phyloP scores from a whole-genome alignment of 2,797 vertebrate species.

The Myripristis murdjan region DNA sequence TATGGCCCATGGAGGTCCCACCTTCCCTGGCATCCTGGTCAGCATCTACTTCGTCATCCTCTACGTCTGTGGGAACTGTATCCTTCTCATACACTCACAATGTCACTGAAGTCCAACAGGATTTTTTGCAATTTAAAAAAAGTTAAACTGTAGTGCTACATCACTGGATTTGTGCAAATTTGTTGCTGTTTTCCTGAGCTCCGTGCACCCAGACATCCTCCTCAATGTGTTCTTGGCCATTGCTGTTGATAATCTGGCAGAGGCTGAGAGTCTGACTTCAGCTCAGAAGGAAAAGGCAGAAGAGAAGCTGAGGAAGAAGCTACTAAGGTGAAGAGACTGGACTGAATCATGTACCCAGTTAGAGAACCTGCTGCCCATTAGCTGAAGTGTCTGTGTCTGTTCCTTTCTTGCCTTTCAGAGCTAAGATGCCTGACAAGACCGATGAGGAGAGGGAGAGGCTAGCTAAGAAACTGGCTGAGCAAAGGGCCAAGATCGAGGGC shows the following conservation, averaged over 20 bases:
- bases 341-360: slow-evolving; percentile 2
- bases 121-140: background rate
- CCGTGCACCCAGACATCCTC: slow-evolving; percentile 89
- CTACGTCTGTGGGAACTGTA: slow-evolving; percentile 98
- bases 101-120: background rate
- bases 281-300: slow-evolving; percentile 97
- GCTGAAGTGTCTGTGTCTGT: background rate
- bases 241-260: slow-evolving; percentile 95
- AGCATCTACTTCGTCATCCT: slow-evolving; percentile 96
- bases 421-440: slow-evolving; percentile 89
- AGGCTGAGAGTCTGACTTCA: slow-evolving; percentile 95
- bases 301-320: slow-evolving; percentile 90
- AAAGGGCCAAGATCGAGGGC: slow-evolving; percentile 92
- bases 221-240: slow-evolving; percentile 99
- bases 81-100: slow-evolving; percentile 80
- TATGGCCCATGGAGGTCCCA: slow-evolving; percentile 94
- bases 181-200: slow-evolving; percentile 75
- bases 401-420: slow-evolving; percentile 74
- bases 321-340: slow-evolving; percentile 88
- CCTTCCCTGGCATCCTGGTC: slow-evolving; percentile 94
- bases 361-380: background rate
- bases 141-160: background rate
- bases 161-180: background rate
- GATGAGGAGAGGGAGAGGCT: slow-evolving; percentile 92
- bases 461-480: slow-evolving; percentile 93